Evolutionary conservation across 1,140 invertebrate genomes (phyloP), one percentile per base, ranked within the genome.

Genomic region (Drosophila varians): DNA sequence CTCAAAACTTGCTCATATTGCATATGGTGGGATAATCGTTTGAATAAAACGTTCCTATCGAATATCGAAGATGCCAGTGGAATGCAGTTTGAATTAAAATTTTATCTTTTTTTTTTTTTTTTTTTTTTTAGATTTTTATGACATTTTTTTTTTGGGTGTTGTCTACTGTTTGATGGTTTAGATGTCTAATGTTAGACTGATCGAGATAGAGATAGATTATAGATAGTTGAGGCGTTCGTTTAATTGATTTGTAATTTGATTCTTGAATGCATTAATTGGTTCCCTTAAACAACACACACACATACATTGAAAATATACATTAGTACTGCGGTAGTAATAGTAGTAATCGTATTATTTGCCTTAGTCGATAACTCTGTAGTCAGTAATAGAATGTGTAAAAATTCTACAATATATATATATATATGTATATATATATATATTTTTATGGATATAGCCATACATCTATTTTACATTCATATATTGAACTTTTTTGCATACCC

Each of bases 11-110:
- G 49, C 55, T 68, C 34, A 58, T 54, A 45, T 74, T 56, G 51
- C 83, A 83, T 73, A 82, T 88, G 84, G 84, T 88, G 84, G 84
- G 84, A 88, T 88, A 88, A 88, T 88, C 84, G 84, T 82, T 88
- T 79, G 75, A 88, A 77, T 53, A 26, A 14, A 65, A 66, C 57
- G 28, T 36, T 72, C 34, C 52, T 68, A 58, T 74, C 47, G 57
- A 64, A 42, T 45, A 43, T 46, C 51, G 28, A 51, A 58, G 36
- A 53, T 66, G 60, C 60, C 60, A 46, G 34, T 64, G 36, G 58
- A 58, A 74, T 74, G 61, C 51, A 48, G 45, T 55, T 60, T 25
- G 25, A 55, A 56, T 47, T 57, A 12, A 16, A 28, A 26, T 18
- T 43, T 23, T 40, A 38, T 12, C 6, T 14, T 38, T 38, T 12